A percentile compares a stretch with the other conserved stretches of the same genome.
Conservation (phyloP, 2,888 invertebrate genomes). For the Cryptops parisi region DNA sequence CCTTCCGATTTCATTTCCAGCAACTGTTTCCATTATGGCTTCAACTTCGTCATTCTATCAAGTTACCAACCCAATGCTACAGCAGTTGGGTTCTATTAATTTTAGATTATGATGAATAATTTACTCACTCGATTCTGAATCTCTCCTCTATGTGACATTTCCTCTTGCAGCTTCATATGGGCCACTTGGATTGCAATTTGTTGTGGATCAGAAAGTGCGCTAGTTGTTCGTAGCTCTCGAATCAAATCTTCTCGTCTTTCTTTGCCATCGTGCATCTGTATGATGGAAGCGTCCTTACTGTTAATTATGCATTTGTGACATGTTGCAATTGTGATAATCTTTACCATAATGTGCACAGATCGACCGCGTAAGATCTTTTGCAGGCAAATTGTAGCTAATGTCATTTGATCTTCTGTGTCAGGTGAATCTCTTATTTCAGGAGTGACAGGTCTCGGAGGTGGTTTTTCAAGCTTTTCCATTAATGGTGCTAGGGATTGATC, state of each 20-base stretch:
- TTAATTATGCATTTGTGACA: too few species aligned
- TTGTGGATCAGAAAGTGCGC: conserved; percentile 46
- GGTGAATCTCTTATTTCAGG: conserved; percentile 30
- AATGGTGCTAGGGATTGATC: conserved; percentile 21
- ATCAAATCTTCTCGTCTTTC: conserved; percentile 53
- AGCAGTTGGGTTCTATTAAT: too few species aligned
- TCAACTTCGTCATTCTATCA: background rate
- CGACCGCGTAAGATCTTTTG: conserved; percentile 54
- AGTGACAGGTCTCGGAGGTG: conserved; percentile 33
- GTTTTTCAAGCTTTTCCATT: conserved; percentile 33
- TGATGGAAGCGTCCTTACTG: conserved; percentile 14
- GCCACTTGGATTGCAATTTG: conserved; percentile 21
- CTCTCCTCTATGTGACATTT: background rate
- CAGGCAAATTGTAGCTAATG: conserved; percentile 44
- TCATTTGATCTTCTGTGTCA: conserved; percentile 34
- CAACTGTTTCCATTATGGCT: background rate
- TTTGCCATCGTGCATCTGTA: conserved; percentile 54
- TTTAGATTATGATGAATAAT: too few species aligned
- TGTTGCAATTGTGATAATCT: conserved; percentile 15
- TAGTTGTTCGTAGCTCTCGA: conserved; percentile 47
- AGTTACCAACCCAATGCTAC: too few species aligned
- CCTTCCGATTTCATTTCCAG: conserved; percentile 51
- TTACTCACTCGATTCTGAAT: background rate
- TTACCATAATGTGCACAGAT: conserved; percentile 53
- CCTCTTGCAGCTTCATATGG: background rate